Evolutionary conservation across 1,140 invertebrate genomes (phyloP).

Genomic region (Varroa destructor): DNA sequence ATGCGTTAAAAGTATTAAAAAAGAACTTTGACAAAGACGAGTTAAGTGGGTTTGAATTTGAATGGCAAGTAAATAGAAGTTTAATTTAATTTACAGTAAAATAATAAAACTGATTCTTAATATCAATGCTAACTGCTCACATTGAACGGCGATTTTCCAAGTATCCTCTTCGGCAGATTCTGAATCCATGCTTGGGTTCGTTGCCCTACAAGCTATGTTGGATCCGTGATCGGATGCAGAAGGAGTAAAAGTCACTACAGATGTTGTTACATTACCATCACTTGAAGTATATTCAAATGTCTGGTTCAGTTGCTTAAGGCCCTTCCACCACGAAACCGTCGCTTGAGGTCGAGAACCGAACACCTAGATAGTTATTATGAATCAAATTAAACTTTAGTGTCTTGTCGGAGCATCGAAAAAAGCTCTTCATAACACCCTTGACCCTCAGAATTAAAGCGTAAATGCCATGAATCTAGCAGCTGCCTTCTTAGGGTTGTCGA

Average conservation of each 20-base stretch:
- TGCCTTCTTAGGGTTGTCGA: too few relatives aligned
- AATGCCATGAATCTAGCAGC: too few relatives aligned
- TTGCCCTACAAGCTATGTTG: constrained; percentile 29
- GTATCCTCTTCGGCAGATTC: constrained; percentile 24
- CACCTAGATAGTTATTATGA: background rate
- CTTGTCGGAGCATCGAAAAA: background rate
- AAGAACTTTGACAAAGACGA: too few relatives aligned
- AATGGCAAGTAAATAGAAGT: too few relatives aligned
- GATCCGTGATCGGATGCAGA: constrained; percentile 22
- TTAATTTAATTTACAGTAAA: too few relatives aligned
- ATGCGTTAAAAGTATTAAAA: too few relatives aligned
- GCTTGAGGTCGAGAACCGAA: constrained; percentile 30
- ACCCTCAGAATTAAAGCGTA: too few relatives aligned
- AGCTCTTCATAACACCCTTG: too few relatives aligned
- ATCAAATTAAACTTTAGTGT: background rate
- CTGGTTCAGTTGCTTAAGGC: constrained; percentile 31
- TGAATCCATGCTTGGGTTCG: constrained; percentile 30
- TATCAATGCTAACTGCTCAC: background rate
- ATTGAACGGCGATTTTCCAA: constrained; percentile 17
- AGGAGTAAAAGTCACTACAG: constrained; percentile 32
- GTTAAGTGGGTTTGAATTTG: too few relatives aligned
- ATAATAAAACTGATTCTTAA: too few relatives aligned
- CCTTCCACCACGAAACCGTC: constrained; percentile 30
- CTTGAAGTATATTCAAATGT: constrained; percentile 31
- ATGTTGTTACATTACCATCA: constrained; percentile 33